These are phyloP conservation scores for Alitta virens DNA, from an alignment of 2,888 invertebrate species.

Conservation along the genomic window DNA sequence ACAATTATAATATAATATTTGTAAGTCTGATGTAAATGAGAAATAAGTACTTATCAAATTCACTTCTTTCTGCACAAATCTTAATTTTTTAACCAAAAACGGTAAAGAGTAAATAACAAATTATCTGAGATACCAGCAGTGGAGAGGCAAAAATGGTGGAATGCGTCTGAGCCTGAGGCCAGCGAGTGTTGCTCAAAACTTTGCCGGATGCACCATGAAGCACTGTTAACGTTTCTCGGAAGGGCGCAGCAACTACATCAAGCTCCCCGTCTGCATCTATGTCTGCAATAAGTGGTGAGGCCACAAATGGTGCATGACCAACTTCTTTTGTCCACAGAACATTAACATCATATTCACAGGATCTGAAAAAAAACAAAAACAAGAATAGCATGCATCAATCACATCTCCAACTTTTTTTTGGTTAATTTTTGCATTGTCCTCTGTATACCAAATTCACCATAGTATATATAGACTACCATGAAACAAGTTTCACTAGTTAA, in stretches of 20 bases:
- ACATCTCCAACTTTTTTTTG: no score
- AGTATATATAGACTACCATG: no score
- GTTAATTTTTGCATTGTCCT: no score
- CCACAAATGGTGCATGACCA: slow-evolving; percentile 46
- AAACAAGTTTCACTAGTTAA: no score
- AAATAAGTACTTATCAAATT: no score
- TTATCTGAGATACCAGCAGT: slow-evolving; percentile 43
- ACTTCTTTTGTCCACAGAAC: slow-evolving; percentile 48
- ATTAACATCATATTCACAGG: slow-evolving; percentile 41
- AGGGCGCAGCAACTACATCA: slow-evolving; percentile 48
- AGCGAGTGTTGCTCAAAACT: slow-evolving; percentile 32
- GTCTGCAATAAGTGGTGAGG: slow-evolving; percentile 45
- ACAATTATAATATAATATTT: no score
- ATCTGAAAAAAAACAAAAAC: slow-evolving; percentile 24
- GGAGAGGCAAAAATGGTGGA: slow-evolving; percentile 47
- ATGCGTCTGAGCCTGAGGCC: slow-evolving; percentile 46
- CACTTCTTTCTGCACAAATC: no score
- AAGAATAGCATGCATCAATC: background rate
- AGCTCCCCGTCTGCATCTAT: slow-evolving; percentile 44
- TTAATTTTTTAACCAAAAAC: no score
- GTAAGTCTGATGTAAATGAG: no score
- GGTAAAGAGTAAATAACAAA: no score
- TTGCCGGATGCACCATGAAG: slow-evolving; percentile 41
- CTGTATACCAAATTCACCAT: no score
- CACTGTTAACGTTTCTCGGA: slow-evolving; percentile 42